phyloP scores from a whole-genome alignment of 2,888 invertebrate species.

The Helleia helle region DNA sequence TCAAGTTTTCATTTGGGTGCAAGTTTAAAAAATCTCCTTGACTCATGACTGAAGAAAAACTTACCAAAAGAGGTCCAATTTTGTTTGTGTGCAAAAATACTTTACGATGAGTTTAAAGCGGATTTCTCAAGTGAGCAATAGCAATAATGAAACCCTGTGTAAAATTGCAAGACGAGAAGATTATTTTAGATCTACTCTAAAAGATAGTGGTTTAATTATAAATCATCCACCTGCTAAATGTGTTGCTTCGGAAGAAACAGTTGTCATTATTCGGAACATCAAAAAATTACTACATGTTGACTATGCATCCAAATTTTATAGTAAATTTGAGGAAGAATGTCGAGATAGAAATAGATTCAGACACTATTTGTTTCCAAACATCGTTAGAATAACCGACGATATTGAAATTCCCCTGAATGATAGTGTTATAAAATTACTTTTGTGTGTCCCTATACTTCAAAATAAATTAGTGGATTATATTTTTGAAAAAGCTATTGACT shows the following conservation, averaged over 20 bases:
- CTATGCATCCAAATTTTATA: conserved; percentile 69
- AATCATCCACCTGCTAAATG: conserved; percentile 47
- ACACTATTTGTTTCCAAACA: conserved; percentile 55
- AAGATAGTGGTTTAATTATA: conserved; percentile 45
- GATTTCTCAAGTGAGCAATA: conserved; percentile 14
- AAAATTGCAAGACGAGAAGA: conserved; percentile 35
- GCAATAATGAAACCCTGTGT: conserved; percentile 23
- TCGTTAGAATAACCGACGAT: conserved; percentile 39
- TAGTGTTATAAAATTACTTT: conserved; percentile 76
- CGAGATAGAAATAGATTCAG: conserved; percentile 31
- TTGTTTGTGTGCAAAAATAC: not conserved
- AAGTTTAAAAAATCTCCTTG: too few species aligned
- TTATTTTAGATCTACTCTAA: conserved; percentile 38
- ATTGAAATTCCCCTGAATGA: conserved; percentile 54
- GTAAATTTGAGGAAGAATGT: conserved; percentile 53
- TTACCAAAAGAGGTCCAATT: too few species aligned
- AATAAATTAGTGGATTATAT: conserved; percentile 74
- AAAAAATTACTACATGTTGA: conserved; percentile 55
- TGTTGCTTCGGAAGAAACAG: conserved; percentile 46
- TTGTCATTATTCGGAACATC: conserved; percentile 62
- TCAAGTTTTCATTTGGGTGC: too few species aligned
- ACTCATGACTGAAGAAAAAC: too few species aligned
- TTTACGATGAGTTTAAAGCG: conserved; percentile 19
- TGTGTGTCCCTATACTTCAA: conserved; percentile 76
- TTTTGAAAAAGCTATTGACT: conserved; percentile 75